These are phyloP conservation scores for Eustalomyia histrio DNA, from an alignment of 2,888 invertebrate species.

Conservation along the genomic window DNA sequence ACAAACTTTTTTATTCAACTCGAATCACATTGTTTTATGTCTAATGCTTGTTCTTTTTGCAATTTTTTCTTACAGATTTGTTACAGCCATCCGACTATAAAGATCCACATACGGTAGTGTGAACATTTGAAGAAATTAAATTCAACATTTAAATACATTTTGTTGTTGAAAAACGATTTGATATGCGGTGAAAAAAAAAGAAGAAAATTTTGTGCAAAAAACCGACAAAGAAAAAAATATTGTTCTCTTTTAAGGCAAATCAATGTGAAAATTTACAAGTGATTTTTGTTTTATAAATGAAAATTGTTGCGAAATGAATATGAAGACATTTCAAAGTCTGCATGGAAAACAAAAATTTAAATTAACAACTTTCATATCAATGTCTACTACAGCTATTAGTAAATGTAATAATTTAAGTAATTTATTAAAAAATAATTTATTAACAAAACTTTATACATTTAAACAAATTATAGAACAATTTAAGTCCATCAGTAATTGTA, in stretches of 20 bases:
- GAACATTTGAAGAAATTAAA: not conserved
- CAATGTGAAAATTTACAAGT: constrained; percentile 15
- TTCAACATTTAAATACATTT: not conserved
- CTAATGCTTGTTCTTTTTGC: constrained; percentile 50
- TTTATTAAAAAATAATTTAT: constrained; percentile 47
- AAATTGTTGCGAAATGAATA: constrained; percentile 69
- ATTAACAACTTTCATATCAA: constrained; percentile 59
- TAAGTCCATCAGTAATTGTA: constrained; percentile 44
- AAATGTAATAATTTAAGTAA: constrained; percentile 52
- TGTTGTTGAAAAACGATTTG: not conserved
- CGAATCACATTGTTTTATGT: constrained; percentile 36
- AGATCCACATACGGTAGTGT: constrained; percentile 24
- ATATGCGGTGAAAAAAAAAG: constrained; percentile 5
- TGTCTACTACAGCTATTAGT: constrained; percentile 46
- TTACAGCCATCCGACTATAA: constrained; percentile 47
- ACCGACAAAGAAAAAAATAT: constrained; percentile 10
- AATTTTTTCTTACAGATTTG: constrained; percentile 54
- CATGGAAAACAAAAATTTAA: constrained; percentile 67
- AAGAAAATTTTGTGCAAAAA: not conserved
- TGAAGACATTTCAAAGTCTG: constrained; percentile 66
- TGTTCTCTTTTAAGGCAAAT: constrained; percentile 19
- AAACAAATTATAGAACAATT: constrained; percentile 56
- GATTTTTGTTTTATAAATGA: constrained; percentile 25
- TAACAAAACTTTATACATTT: constrained; percentile 52
- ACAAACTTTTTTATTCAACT: constrained; percentile 23